Conservation (phyloP, 1,140 invertebrate genomes). For the Calycopis cecrops region DNA sequence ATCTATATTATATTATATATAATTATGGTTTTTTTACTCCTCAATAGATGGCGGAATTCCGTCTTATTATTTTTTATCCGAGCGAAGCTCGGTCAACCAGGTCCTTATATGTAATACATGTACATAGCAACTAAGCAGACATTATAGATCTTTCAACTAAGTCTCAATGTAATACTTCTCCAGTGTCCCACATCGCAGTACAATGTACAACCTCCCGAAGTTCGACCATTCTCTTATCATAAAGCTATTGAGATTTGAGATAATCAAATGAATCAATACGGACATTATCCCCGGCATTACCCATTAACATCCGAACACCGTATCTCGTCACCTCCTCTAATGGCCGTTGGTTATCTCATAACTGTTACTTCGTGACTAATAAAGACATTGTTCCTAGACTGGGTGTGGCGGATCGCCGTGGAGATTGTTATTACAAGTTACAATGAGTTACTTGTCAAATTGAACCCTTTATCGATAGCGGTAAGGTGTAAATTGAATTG, state of each 20-base stretch:
- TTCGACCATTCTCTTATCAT: no score
- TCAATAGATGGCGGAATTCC: no score
- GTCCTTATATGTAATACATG: no score
- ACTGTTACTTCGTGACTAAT: conserved; percentile 17
- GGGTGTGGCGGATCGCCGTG: background rate
- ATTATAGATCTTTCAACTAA: no score
- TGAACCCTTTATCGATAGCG: background rate
- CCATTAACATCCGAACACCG: conserved; percentile 3
- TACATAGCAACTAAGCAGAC: no score
- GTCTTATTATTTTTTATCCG: no score
- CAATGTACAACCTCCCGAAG: no score
- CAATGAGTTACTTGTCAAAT: background rate
- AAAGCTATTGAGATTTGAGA: background rate
- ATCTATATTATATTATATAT: no score
- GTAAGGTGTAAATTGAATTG: background rate
- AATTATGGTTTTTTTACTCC: no score
- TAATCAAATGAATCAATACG: background rate
- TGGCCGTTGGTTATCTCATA: background rate
- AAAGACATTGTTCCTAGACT: conserved; percentile 13
- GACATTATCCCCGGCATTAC: background rate
- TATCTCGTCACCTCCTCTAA: conserved; percentile 4
- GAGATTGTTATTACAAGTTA: conserved; percentile 3
- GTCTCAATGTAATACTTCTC: no score
- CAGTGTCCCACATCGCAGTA: no score
- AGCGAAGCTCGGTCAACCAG: no score